These are phyloP conservation scores for Folsomia manolachei DNA, from an alignment of 2,888 invertebrate species.

Conservation along the genomic window DNA sequence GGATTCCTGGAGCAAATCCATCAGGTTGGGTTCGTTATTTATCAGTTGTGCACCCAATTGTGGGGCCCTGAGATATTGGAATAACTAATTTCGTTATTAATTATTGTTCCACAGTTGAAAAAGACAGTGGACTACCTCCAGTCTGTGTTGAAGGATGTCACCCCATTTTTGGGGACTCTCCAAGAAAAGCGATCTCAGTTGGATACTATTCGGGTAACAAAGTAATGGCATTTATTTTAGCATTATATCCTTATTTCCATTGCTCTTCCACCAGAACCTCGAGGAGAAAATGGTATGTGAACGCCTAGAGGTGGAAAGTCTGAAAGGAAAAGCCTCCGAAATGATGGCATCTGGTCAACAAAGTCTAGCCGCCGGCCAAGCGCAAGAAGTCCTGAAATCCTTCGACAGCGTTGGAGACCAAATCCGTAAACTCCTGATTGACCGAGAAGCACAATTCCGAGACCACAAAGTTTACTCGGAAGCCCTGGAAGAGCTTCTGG, in stretches of 20 bases:
- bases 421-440: conserved; percentile 71
- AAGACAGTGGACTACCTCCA: conserved; percentile 78
- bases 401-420: conserved; percentile 76
- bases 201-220: conserved; percentile 68
- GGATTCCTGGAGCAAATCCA: conserved; percentile 85
- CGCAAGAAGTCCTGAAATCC: conserved; percentile 77
- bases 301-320: conserved; percentile 80
- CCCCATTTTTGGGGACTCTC: conserved; percentile 74
- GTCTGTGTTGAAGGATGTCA: conserved; percentile 68
- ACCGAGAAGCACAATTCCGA: conserved; percentile 80
- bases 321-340: conserved; percentile 79
- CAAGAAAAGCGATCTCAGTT: conserved; percentile 81
- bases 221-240: neutral
- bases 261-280: conserved; percentile 57
- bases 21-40: no score
- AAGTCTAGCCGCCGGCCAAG: conserved; percentile 76
- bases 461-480: conserved; percentile 87
- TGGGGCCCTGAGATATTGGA: no score
- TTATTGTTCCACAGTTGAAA: no score
- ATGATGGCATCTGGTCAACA: conserved; percentile 83
- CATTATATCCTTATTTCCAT: neutral
- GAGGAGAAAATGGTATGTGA: conserved; percentile 87
- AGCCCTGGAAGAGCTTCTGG: conserved; percentile 81
- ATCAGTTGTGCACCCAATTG: no score
- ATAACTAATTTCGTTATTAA: no score